Evolutionary conservation across 1,140 invertebrate genomes (phyloP), one percentile per base, ranked within the genome.

Genomic region (Venustaconcha ellipsiformis): DNA sequence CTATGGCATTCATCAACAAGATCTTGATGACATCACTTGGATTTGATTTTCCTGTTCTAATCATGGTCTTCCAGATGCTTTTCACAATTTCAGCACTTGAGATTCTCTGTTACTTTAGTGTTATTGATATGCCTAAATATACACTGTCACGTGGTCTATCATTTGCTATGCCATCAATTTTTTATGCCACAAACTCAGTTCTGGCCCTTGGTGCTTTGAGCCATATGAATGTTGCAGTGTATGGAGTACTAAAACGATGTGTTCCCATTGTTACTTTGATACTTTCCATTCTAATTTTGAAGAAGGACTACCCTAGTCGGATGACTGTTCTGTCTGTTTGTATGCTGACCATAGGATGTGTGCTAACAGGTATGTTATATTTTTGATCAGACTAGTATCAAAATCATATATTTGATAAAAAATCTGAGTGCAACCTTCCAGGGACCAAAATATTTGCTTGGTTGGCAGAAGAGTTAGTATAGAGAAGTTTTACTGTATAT

Each of bases 201-300:
- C 81, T 92, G 26, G 88, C 90, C 57, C 83, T 92, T 11, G 85
- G 84, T 74, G 91, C 92, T 12, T 83, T 92, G 14, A 87, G 88
- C 76, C 89, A 91, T 37, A 91, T 92, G 89, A 92, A 92, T 74
- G 89, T 92, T 76, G 92, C 92, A 2, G 91, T 92, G 90, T 92
- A 92, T 83, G 90, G 90, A 14, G 90, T 92, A 13, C 77, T 92
- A 48, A 92, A 92, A 80, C 84, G 91, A 70, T 92, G 90, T 83
- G 90, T 89, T 14, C 92, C 91, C 12, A 74, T 92, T 0, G 89
- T 90, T 1, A 92, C 90, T 60, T 80, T 92, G 69, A 58, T 91
- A 17, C 78, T 92, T 20, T 87, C 89, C 14, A 78, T 89, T 1
- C 57, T 89, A 12, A 81, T 92, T 23, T 83, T 92, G 13, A 86